These are phyloP conservation scores for Aleiodes alternator DNA, from an alignment of 2,888 invertebrate genomes.

Conservation along the genomic window DNA sequence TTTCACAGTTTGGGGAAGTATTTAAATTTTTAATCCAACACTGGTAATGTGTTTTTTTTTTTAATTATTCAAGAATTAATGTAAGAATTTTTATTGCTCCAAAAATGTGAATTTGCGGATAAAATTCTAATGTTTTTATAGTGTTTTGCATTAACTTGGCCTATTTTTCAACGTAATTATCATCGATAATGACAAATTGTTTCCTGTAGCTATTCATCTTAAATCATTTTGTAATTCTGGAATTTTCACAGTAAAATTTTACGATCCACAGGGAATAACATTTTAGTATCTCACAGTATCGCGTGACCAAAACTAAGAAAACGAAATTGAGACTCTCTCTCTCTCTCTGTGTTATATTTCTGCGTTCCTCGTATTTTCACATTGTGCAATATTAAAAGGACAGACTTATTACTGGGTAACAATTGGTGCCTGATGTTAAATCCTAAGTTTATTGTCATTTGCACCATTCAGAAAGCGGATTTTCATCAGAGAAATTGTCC, in stretches of 20 bases:
- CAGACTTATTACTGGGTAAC: conserved; percentile 21
- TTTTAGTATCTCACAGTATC: conserved; percentile 44
- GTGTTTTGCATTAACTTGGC: no score
- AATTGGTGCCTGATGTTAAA: conserved; percentile 26
- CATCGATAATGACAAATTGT: conserved; percentile 13
- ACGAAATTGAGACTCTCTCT: conserved; percentile 47
- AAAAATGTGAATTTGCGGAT: no score
- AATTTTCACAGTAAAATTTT: conserved; percentile 44
- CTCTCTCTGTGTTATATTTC: conserved; percentile 38
- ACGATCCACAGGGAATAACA: conserved; percentile 31
- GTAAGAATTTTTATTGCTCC: no score
- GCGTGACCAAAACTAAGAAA: conserved; percentile 54
- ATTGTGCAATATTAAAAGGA: conserved; percentile 32
- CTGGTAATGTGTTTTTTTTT: no score
- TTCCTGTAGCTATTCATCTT: conserved; percentile 2
- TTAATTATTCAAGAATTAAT: no score
- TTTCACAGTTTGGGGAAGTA: no score
- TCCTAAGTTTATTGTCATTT: neutral
- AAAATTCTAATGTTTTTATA: no score
- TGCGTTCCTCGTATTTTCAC: conserved; percentile 53
- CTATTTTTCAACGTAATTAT: neutral
- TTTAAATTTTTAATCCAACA: no score
- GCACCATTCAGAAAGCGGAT: neutral
- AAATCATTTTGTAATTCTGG: conserved; percentile 49
- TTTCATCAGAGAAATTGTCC: neutral